Percentiles rank a stretch among this genome's conserved stretches.
Conservation (phyloP, 1,140 invertebrate genomes). For the Atta texana region DNA sequence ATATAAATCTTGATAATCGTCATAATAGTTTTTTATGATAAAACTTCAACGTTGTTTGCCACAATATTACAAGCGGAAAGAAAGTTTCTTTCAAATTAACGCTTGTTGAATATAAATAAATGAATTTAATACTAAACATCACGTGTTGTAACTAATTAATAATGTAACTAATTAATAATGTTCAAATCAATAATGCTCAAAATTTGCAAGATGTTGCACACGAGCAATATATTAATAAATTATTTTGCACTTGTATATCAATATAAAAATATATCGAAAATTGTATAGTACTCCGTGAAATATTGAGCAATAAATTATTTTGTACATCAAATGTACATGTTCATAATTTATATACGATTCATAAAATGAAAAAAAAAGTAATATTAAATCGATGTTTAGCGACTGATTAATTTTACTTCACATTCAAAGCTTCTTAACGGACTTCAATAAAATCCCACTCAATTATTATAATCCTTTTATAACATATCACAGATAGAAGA, state of each 20-base stretch:
- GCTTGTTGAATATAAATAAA: slow-evolving; percentile 1
- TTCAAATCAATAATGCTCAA: neutral
- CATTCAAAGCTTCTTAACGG: neutral
- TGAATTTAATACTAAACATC: neutral
- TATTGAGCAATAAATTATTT: slow-evolving; percentile 18
- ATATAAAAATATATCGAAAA: neutral
- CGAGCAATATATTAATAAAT: neutral
- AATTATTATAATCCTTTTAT: neutral
- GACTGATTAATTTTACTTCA: neutral
- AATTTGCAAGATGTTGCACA: neutral
- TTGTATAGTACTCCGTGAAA: neutral
- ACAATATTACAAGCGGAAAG: neutral
- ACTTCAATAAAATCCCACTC: neutral
- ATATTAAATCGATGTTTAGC: neutral
- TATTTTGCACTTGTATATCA: neutral
- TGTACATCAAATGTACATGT: neutral
- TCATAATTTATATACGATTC: neutral
- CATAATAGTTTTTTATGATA: slow-evolving; percentile 16
- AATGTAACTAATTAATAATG: neutral
- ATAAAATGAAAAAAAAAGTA: neutral
- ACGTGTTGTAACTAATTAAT: neutral
- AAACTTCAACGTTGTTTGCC: neutral
- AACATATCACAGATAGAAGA: neutral
- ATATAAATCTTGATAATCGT: slow-evolving; percentile 47
- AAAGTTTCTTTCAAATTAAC: neutral